Evolutionary conservation across 2,113 vertebrate species (phyloP), one percentile per base, ranked within the genome.

Genomic region (Tylochromis polylepis): DNA sequence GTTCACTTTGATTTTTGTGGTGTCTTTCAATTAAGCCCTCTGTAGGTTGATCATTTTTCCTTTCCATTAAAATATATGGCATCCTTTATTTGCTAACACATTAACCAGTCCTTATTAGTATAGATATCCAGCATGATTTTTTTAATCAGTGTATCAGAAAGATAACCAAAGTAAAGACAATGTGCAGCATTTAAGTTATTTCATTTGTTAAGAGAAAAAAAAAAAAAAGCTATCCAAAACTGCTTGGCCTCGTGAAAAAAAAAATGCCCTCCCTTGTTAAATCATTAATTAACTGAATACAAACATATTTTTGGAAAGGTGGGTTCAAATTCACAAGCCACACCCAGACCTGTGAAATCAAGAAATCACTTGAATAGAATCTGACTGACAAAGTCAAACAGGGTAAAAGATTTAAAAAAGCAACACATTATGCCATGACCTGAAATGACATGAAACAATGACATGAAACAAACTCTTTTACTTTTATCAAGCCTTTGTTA

Each of bases 291-390:
- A 38, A 41, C 11, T 14, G 20, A 8, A n/a, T 5, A 14, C 20
- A n/a, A 2, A 1, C 20, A 9, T 67, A 0, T 0, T 22, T 67
- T 22, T 38, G 62, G 62, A 67, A 65, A n/a, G 11, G 20, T 1
- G 2, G 38, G 2, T 0, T 20, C 0, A 1, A 20, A 34, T 62
- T 62, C 16, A 62, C 62, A 22, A 0, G 4, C 2, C 36, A 67
- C 36, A 22, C 34, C 1, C 20, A 41, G 34, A 22, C 0, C 34
- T 65, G 60, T 12, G 31, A n/a, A 36, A 4, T 65, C 31, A 36
- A 62, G 29, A 62, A 62, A 11, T 11, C 59, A 36, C 29, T 36
- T 59, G 4, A 34, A 55, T 20, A 53, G 8, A 55, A 62, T 18
- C 29, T 34, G 59, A 34, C 16, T 20, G 16, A 62, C 27, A 18